These are phyloP conservation scores for Porites evermanni DNA, from an alignment of 92 coral and sea anemone genomes.

Conservation along the genomic window DNA sequence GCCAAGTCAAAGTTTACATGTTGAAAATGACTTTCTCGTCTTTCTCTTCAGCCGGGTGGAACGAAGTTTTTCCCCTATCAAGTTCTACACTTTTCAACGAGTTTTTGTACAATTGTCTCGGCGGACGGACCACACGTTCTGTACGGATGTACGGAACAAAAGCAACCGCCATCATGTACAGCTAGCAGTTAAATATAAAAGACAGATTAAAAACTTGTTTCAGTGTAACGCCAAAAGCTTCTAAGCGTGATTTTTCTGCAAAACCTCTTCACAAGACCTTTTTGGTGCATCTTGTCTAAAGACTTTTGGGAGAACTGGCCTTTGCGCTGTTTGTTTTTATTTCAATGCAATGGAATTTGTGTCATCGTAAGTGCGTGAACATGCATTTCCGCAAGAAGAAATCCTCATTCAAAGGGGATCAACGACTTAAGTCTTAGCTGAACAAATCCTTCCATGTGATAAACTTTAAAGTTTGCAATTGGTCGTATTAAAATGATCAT, in stretches of 20 bases:
- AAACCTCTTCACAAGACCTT: neutral
- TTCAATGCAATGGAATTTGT: neutral
- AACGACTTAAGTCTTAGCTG: neutral
- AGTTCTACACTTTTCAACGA: neutral
- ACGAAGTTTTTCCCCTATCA: too few species aligned
- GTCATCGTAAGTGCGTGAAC: neutral
- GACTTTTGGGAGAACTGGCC: neutral
- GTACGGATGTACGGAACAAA: neutral
- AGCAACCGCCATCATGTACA: too few species aligned
- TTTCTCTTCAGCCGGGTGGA: too few species aligned
- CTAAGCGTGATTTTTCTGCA: neutral
- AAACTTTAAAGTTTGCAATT: neutral
- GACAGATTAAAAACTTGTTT: too few species aligned
- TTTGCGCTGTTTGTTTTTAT: neutral
- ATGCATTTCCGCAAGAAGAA: neutral
- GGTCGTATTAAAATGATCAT: neutral
- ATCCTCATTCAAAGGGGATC: neutral
- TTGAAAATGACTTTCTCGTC: too few species aligned
- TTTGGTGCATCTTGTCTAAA: neutral
- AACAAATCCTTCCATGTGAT: neutral
- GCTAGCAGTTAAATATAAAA: too few species aligned
- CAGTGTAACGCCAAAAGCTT: too few species aligned
- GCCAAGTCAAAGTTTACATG: too few species aligned
- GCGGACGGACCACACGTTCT: neutral
- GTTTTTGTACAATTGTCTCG: neutral